Evolutionary conservation across 2,888 invertebrate genomes (phyloP).

Genomic region (Morpho helenor): DNA sequence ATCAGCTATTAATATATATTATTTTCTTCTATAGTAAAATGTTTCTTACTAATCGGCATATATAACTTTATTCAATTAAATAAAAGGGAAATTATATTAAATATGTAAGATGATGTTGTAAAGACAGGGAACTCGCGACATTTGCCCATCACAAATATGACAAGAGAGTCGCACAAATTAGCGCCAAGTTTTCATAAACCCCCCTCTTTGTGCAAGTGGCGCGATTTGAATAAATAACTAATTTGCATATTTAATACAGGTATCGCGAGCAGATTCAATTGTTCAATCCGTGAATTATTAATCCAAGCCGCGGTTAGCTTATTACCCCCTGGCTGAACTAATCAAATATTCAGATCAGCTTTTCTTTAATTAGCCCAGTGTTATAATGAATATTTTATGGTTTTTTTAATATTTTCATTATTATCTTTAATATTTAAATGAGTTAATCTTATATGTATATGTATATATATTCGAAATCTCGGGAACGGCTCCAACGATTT

Average conservation of each 20-base stretch:
- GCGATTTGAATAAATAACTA: conserved; percentile 72
- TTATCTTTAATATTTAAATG: too few species aligned
- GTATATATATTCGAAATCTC: too few species aligned
- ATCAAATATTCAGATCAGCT: conserved; percentile 67
- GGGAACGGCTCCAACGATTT: too few species aligned
- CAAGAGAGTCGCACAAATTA: conserved; percentile 32
- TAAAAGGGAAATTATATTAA: too few species aligned
- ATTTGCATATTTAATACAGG: conserved; percentile 76
- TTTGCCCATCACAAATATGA: conserved; percentile 25
- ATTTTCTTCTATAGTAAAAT: too few species aligned
- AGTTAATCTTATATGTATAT: too few species aligned
- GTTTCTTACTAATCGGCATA: too few species aligned
- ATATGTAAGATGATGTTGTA: neutral
- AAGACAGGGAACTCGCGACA: neutral
- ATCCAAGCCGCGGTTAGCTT: conserved; percentile 48
- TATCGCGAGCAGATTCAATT: conserved; percentile 65
- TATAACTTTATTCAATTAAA: too few species aligned
- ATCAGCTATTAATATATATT: too few species aligned
- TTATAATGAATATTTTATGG: conserved; percentile 27
- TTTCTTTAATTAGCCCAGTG: conserved; percentile 51
- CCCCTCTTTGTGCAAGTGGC: conserved; percentile 48
- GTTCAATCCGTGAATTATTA: conserved; percentile 65
- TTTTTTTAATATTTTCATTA: neutral
- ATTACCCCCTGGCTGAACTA: conserved; percentile 53
- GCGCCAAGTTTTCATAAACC: conserved; percentile 37